These are phyloP conservation scores for Dexiosoma caninum DNA, from an alignment of 2,888 invertebrate species.

Conservation along the genomic window DNA sequence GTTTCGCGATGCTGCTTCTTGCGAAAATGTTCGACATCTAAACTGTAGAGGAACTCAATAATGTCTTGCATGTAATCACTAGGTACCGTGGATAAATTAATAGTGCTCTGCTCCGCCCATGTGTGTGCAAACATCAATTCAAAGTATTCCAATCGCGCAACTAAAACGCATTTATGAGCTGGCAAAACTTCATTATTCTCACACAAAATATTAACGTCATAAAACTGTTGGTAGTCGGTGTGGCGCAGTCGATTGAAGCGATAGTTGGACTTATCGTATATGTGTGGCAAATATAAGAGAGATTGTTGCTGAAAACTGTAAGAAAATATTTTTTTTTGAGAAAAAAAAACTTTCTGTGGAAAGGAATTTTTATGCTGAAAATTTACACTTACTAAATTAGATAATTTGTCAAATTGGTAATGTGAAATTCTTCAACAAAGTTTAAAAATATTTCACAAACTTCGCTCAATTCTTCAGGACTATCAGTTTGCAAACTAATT, in stretches of 20 bases:
- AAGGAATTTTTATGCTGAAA: background rate
- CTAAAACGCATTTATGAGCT: conserved; percentile 90
- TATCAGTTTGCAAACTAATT: conserved; percentile 71
- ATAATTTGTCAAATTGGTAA: conserved; percentile 71
- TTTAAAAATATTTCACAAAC: conserved; percentile 70
- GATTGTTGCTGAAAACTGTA: conserved; percentile 64
- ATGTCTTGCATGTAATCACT: conserved; percentile 81
- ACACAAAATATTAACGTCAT: conserved; percentile 82
- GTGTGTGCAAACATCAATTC: conserved; percentile 88
- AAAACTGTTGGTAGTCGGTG: conserved; percentile 79
- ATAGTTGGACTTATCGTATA: conserved; percentile 66
- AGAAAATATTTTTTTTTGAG: background rate
- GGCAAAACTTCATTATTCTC: conserved; percentile 79
- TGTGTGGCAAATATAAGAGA: conserved; percentile 66
- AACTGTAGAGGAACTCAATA: conserved; percentile 87
- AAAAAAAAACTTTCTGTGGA: no score
- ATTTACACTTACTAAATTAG: conserved; percentile 67
- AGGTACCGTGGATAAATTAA: conserved; percentile 74
- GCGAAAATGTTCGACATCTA: conserved; percentile 81
- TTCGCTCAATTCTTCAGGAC: conserved; percentile 64
- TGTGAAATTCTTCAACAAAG: conserved; percentile 72
- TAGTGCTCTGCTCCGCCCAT: conserved; percentile 80
- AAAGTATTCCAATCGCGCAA: conserved; percentile 90
- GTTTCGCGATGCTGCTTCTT: conserved; percentile 84
- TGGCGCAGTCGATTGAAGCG: conserved; percentile 78